Evolutionary conservation across 1,140 invertebrate genomes (phyloP), one percentile per base, ranked within the genome.

Genomic region (Drosophila seguyi): DNA sequence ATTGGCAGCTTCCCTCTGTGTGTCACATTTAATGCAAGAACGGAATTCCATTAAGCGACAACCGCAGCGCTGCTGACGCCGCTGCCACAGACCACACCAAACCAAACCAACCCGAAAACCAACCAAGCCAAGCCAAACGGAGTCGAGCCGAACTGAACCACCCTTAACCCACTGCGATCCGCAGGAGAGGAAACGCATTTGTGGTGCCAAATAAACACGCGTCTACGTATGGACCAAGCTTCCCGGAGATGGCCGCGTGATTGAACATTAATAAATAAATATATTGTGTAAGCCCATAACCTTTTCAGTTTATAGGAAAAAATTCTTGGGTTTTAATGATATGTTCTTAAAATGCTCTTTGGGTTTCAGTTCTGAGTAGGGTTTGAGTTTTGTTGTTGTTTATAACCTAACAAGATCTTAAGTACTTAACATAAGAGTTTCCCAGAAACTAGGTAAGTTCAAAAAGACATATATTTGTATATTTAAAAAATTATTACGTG

Each of bases 21-120:
- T 88, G 84, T 88, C 85, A 90, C 84, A 88, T 88, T 90, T 88
- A 88, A 88, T 88, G 84, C 77, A 80, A 84, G 76, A 87, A 75
- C 82, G 82, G 86, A 91, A 90, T 90, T 90, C 86, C 87, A 90
- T 90, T 90, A 90, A 90, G 83, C 83, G 87, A 80, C 86, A 91
- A 90, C 86, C 86, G 57, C 86, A 90, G 79, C 75, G 56, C 77
- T 57, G 59, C 67, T 77, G 73, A 60, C 74, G 74, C 55, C 63
- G 73, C 74, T 76, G 80, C 85, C 81, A 57, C 84, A 84, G 81
- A 75, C 83, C 78, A 75, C 75, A 77, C 73, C 67, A 31, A 75
- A 56, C 71, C 60, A 34, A 65, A 68, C 66, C 60, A 36, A 66
- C 41, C 72, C 42, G 38, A 36, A 63, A 42, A 29, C 58, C 56